A percentile compares a stretch with the other conserved stretches of the same genome.
Evolutionary conservation across 2,888 invertebrate species (phyloP).

Genomic region (Ommatoiulus sabulosus): DNA sequence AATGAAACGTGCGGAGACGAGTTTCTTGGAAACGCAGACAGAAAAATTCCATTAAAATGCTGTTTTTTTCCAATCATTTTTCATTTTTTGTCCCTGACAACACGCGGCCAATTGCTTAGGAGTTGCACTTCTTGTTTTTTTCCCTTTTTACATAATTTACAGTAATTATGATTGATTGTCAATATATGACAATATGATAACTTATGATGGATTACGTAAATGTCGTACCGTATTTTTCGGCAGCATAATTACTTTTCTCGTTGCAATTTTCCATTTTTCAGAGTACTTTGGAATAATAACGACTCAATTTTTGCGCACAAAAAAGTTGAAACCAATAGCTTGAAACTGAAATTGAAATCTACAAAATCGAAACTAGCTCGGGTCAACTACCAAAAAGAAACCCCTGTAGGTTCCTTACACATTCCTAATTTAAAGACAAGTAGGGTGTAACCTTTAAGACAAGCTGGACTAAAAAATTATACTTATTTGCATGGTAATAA

Average conservation of each 20-base stretch:
- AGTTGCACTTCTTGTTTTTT: not conserved
- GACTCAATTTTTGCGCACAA: not conserved
- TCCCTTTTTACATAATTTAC: conserved; percentile 24
- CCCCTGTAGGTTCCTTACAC: conserved; percentile 11
- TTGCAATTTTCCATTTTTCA: conserved; percentile 9
- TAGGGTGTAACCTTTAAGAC: conserved; percentile 31
- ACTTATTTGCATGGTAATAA: conserved; percentile 24
- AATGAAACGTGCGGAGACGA: conserved; percentile 15
- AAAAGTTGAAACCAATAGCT: not conserved
- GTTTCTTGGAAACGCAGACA: conserved; percentile 20
- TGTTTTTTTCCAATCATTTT: conserved; percentile 13
- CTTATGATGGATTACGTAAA: conserved; percentile 34
- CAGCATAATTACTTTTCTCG: conserved; percentile 43
- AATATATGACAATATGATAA: conserved; percentile 36
- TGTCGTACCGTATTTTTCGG: not conserved
- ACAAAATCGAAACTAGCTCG: not conserved
- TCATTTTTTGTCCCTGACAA: conserved; percentile 5
- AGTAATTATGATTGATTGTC: conserved; percentile 43
- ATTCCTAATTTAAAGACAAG: conserved; percentile 43
- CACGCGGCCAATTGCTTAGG: not conserved
- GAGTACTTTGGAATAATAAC: conserved; percentile 31
- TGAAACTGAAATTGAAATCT: not conserved
- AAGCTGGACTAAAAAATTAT: not conserved
- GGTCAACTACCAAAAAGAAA: not conserved
- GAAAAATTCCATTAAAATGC: conserved; percentile 36